Evolutionary conservation across 2,113 vertebrate species (phyloP).

Genomic region (Probosciger aterrimus): DNA sequence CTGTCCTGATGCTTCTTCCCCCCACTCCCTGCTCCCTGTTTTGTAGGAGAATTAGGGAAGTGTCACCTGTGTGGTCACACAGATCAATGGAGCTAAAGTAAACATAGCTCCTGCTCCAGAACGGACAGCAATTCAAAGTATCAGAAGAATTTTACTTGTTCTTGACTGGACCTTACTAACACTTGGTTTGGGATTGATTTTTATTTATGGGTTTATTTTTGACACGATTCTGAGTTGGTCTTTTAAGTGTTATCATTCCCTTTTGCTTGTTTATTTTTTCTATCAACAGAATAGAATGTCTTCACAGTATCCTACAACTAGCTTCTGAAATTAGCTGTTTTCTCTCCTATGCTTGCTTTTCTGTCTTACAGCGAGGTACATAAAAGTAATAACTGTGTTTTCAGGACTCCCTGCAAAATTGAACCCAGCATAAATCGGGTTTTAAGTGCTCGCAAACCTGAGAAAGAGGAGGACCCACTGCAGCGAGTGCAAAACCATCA

Average conservation of each 20-base stretch:
- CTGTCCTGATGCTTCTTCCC: background rate
- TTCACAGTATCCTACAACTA: background rate
- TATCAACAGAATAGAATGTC: background rate
- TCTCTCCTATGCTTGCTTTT: background rate
- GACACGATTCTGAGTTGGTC: background rate
- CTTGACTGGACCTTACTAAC: background rate
- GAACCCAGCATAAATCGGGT: constrained; percentile 86
- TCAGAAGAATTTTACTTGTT: background rate
- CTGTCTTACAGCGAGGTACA: background rate
- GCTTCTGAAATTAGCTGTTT: background rate
- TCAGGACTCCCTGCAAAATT: constrained; percentile 95
- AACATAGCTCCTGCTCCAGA: background rate
- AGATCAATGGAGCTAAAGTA: background rate
- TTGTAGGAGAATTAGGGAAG: background rate
- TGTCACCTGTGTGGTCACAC: background rate
- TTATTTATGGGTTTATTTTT: background rate
- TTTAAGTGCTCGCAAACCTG: constrained; percentile 84
- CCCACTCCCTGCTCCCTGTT: background rate
- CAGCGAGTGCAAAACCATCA: constrained; percentile 85
- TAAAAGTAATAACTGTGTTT: background rate
- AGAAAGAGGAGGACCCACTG: constrained; percentile 83
- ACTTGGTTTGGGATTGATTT: background rate
- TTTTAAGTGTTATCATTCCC: background rate
- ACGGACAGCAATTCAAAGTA: background rate
- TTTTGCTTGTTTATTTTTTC: background rate